Percentiles rank a stretch among this genome's conserved stretches.
Evolutionary conservation across 2,888 invertebrate species (phyloP).

Genomic region (Nudaria mundana): DNA sequence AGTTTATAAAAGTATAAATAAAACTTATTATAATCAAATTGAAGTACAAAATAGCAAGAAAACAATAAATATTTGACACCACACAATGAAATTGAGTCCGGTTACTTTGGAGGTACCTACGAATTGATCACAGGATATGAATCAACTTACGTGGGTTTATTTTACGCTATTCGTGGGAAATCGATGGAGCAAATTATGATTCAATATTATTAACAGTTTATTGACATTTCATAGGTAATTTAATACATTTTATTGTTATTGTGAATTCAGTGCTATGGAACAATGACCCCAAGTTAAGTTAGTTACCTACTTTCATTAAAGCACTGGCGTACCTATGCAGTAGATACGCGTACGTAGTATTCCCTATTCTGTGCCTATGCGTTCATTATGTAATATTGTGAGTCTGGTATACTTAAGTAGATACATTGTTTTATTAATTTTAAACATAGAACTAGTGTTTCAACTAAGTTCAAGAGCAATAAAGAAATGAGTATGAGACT

Average conservation of each 20-base stretch:
- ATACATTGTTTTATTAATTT: no score
- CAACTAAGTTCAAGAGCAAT: no score
- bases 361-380: no score
- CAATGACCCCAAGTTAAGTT: constrained; percentile 34
- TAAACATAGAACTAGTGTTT: no score
- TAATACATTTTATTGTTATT: constrained; percentile 32
- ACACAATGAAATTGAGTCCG: constrained; percentile 4
- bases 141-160: constrained; percentile 47
- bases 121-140: constrained; percentile 55
- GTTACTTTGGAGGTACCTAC: constrained; percentile 13
- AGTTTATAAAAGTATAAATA: no score
- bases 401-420: no score
- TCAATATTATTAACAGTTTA: constrained; percentile 36
- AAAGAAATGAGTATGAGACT: no score
- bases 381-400: no score
- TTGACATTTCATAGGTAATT: constrained; percentile 38
- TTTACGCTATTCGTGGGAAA: constrained; percentile 55
- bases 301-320: constrained; percentile 1
- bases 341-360: no score
- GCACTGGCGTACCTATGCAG: constrained; percentile 1
- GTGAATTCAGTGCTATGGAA: constrained; percentile 26
- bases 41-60: no score
- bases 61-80: constrained; percentile 1
- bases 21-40: no score
- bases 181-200: constrained; percentile 29